Evolutionary conservation across 2,888 invertebrate species (phyloP).

Genomic region (Diarsia dahlii): DNA sequence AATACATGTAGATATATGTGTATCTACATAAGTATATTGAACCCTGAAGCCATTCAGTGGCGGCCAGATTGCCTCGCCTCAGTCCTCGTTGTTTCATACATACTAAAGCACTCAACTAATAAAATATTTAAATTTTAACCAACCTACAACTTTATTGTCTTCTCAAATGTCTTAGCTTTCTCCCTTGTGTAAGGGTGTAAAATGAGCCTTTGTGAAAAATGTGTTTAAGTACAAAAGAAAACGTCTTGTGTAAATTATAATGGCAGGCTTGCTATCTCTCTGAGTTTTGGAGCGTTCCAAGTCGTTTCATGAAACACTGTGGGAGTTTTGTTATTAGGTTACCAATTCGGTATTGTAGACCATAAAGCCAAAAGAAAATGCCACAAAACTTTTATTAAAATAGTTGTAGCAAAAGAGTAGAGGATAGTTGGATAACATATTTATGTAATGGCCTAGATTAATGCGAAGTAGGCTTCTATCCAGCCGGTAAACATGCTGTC

Average conservation of each 20-base stretch:
- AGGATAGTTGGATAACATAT: background rate
- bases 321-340: background rate
- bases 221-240: conserved; percentile 6
- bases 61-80: conserved; percentile 59
- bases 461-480: conserved; percentile 7
- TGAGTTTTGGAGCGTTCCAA: background rate
- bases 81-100: conserved; percentile 63
- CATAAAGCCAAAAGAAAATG: background rate
- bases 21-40: conserved; percentile 45
- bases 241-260: background rate
- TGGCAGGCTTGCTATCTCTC: background rate
- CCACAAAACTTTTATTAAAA: background rate
- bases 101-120: conserved; percentile 56
- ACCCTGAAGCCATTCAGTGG: conserved; percentile 65
- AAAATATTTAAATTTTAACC: conserved; percentile 65
- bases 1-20: conserved; percentile 2
- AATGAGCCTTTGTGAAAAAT: conserved; percentile 16
- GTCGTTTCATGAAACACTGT: background rate
- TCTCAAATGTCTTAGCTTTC: conserved; percentile 25
- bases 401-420: background rate
- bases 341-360: background rate
- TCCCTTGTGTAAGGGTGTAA: conserved; percentile 25
- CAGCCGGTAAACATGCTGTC: conserved; percentile 24
- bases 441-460: conserved; percentile 17
- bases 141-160: conserved; percentile 38